Percentiles rank a stretch among this genome's conserved stretches.
These are phyloP conservation scores for Caenorhabditis panamensis DNA, from an alignment of 2,888 invertebrate genomes.

Conservation along the genomic window DNA sequence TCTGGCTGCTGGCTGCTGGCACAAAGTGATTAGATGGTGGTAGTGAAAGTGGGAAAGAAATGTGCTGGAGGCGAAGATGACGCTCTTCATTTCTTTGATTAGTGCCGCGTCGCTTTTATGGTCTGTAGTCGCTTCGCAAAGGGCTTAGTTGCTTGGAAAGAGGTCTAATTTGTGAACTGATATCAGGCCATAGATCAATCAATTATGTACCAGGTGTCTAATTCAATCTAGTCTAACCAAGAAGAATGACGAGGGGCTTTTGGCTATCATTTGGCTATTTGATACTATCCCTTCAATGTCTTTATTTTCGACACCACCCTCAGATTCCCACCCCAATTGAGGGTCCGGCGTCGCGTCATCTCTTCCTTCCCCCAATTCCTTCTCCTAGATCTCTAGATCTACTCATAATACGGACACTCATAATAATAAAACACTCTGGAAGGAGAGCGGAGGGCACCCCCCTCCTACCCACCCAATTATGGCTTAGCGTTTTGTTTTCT, in stretches of 20 bases:
- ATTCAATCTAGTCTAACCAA: background rate
- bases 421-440: slow-evolving; percentile 45
- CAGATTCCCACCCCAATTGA: slow-evolving; percentile 50
- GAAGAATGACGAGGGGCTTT: slow-evolving; percentile 22
- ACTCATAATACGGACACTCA: slow-evolving; percentile 31
- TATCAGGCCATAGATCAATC: too few relatives aligned
- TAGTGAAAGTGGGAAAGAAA: slow-evolving; percentile 27
- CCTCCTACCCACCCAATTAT: slow-evolving; percentile 40
- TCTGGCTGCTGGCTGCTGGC: too few relatives aligned
- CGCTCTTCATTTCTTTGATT: slow-evolving; percentile 47
- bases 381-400: slow-evolving; percentile 14
- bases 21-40: slow-evolving; percentile 56
- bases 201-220: slow-evolving; percentile 2
- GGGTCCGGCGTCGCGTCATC: slow-evolving; percentile 23
- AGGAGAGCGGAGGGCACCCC: slow-evolving; percentile 10
- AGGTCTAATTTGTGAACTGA: too few relatives aligned
- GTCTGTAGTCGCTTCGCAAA: background rate
- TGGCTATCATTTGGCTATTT: slow-evolving; percentile 17
- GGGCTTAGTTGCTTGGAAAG: slow-evolving; percentile 10
- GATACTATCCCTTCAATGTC: slow-evolving; percentile 30
- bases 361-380: background rate
- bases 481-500: slow-evolving; percentile 33
- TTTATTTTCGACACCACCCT: slow-evolving; percentile 32
- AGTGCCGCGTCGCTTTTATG: slow-evolving; percentile 12
- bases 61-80: background rate